Base-by-base conservation (phyloP, 1,140 invertebrate genomes). In the Rhizoglyphus robini region DNA sequence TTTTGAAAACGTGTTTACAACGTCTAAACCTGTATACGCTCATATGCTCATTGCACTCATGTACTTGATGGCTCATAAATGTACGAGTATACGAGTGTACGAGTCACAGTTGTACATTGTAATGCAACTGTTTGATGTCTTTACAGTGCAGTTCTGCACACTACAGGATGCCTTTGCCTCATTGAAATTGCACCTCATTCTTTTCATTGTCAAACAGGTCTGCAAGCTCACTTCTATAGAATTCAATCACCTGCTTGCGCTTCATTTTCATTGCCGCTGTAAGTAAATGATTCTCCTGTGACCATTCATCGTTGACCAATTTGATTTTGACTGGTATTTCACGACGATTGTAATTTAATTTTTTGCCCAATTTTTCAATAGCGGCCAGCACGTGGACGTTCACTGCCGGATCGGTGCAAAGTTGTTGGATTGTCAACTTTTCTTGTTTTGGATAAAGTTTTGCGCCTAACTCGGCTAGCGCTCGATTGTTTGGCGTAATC, bases 241-340 rank as follows among this genome's bases (percentile, higher is more conserved):
- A 82, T 65, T 93, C 87, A 75, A 95, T 88, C 65, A 97, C 93
- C 71, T 90, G 87, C 81, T 93, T 95, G 68, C 95, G 81, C 77
- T 95, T 95, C 69, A 97, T 80, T 78, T 98, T 98, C 76, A 96
- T 91, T 49, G 95, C 93, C 69, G 95, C 95, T 15, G 58, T 60
- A 4, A 60, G 36, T 8, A 34, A 13, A 27, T 60, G 31, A 82
- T 88, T 92, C 15, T 80, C 79, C 8, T 78, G 79, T 29, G 74
- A 76, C 79, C 79, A 80, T n/a, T 71, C 49, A 29, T 79, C 78
- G 4, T 70, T 25, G 3, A 70, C 72, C 27, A 81, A 69, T 13
- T 68, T 74, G 15, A 79, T 68, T 47, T 72, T 75, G 15, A 73
- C 69, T 20, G 79, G 79, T 29, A 79, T 72, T 70, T 80, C 79